These are phyloP conservation scores for Celastrina argiolus DNA, from an alignment of 2,888 invertebrate species.

Conservation along the genomic window DNA sequence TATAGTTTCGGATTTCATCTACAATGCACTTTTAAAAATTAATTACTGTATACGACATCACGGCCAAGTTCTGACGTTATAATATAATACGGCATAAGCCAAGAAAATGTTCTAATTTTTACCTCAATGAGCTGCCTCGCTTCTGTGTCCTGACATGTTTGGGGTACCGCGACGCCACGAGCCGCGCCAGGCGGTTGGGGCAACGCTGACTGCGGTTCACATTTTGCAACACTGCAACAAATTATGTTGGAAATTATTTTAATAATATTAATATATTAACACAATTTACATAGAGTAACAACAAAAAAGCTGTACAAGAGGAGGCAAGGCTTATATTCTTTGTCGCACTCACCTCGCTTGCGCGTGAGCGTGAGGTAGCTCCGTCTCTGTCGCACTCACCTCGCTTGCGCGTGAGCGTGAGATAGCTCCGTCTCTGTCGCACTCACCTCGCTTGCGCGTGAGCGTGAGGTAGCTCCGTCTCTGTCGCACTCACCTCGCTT, in stretches of 20 bases:
- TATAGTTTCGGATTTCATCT: too few species aligned
- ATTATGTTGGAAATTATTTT: not conserved
- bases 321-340: too few species aligned
- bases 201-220: slow-evolving; percentile 70
- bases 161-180: slow-evolving; percentile 84
- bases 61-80: too few species aligned
- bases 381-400: too few species aligned
- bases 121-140: slow-evolving; percentile 57
- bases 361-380: too few species aligned
- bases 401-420: slow-evolving; percentile 46
- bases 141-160: slow-evolving; percentile 82
- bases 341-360: too few species aligned
- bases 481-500: too few species aligned
- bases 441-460: slow-evolving; percentile 52
- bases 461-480: too few species aligned
- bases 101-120: not conserved
- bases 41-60: too few species aligned
- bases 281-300: not conserved
- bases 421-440: not conserved
- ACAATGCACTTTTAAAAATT: too few species aligned
- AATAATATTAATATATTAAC: not conserved
- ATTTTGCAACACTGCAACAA: slow-evolving; percentile 49
- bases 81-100: too few species aligned
- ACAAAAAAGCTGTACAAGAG: too few species aligned
- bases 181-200: slow-evolving; percentile 83